These are phyloP conservation scores for Chloebia gouldiae DNA, from an alignment of 2,113 vertebrate genomes.

Conservation along the genomic window DNA sequence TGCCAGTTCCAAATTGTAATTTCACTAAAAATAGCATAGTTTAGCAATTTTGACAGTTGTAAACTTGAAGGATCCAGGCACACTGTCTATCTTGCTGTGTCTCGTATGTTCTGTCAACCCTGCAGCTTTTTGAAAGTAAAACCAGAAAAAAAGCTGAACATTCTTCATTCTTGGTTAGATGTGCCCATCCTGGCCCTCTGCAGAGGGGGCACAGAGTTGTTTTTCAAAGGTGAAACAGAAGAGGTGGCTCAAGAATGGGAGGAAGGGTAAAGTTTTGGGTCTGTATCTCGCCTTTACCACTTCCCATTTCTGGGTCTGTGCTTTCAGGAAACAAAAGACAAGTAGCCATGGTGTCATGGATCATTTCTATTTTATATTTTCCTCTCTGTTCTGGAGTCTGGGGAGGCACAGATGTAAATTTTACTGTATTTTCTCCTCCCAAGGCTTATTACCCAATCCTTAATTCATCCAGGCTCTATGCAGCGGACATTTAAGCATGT, in stretches of 20 bases:
- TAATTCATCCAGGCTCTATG: not conserved
- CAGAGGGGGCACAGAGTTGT: not conserved
- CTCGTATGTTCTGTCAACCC: slow-evolving; percentile 10
- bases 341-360: not conserved
- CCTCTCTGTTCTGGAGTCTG: not conserved
- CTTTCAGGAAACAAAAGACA: not conserved
- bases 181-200: not conserved
- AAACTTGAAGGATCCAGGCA: slow-evolving; percentile 38
- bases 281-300: not conserved
- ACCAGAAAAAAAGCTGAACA: not conserved
- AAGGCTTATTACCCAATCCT: not conserved
- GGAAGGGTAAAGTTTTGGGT: not conserved
- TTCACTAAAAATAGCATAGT: slow-evolving; percentile 49
- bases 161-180: not conserved
- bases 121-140: not conserved
- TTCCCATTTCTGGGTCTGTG: not conserved
- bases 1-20: slow-evolving; percentile 43
- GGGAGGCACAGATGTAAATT: not conserved
- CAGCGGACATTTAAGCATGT: not conserved
- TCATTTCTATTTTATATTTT: not conserved
- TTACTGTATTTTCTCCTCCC: not conserved
- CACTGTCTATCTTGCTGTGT: slow-evolving; percentile 15
- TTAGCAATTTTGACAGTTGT: slow-evolving; percentile 44
- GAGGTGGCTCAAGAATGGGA: not conserved
- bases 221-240: not conserved